Percentiles rank a stretch among this genome's conserved stretches.
Evolutionary conservation across 2,888 invertebrate species (phyloP).

Genomic region (Cheiracanthium punctorium): DNA sequence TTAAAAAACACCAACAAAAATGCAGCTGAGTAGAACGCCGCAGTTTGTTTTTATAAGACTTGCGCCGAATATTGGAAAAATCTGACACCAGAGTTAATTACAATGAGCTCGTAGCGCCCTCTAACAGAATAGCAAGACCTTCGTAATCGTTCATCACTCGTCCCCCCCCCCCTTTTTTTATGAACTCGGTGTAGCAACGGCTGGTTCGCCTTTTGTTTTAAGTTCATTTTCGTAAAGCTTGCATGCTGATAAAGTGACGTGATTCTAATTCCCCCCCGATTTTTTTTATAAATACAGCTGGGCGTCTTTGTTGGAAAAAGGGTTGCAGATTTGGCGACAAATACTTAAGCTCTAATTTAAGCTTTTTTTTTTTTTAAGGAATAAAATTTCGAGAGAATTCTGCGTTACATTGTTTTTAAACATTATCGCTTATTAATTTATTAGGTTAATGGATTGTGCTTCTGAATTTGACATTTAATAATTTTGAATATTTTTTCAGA

Average conservation of each 20-base stretch:
- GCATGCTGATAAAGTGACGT: conserved; percentile 40
- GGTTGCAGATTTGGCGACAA: conserved; percentile 48
- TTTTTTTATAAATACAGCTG: conserved; percentile 14
- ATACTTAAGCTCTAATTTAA: background rate
- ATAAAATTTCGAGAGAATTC: no score
- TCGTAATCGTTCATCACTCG: conserved; percentile 56
- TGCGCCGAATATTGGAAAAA: conserved; percentile 52
- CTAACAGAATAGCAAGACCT: conserved; percentile 50
- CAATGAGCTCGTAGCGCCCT: conserved; percentile 57
- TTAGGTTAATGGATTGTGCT: no score
- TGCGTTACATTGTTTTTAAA: no score
- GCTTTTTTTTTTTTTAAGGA: no score
- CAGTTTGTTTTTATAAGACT: conserved; percentile 63
- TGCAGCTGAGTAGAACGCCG: background rate
- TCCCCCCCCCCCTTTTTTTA: conserved; percentile 33
- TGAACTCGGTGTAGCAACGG: conserved; percentile 27
- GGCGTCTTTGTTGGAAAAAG: conserved; percentile 47
- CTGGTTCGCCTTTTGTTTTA: conserved; percentile 55
- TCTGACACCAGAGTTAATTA: conserved; percentile 67
- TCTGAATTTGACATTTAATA: no score
- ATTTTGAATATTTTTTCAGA: no score
- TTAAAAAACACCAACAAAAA: conserved; percentile 45
- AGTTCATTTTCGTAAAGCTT: conserved; percentile 34
- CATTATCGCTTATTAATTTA: no score
- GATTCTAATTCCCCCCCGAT: conserved; percentile 33